Evolutionary conservation across 2,797 vertebrate genomes (phyloP).

Genomic region (Lagocephalus sceleratus): DNA sequence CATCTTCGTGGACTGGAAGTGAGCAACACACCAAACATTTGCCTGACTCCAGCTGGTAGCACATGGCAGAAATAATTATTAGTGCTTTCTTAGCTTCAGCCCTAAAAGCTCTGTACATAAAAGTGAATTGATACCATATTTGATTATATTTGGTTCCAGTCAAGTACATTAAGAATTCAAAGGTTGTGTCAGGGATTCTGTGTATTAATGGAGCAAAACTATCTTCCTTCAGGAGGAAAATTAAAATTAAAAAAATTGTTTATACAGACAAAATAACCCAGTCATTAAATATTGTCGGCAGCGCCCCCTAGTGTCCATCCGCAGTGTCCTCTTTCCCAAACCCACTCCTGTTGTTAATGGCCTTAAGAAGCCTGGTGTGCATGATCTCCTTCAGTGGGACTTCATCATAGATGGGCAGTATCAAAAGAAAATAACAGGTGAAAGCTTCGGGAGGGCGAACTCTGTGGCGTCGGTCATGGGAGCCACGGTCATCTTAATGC

Average conservation of each 20-base stretch:
- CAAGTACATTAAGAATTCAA: no score
- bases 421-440: constrained; percentile 68
- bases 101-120: background rate
- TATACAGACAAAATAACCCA: background rate
- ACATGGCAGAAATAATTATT: no score
- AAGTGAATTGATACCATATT: background rate
- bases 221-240: background rate
- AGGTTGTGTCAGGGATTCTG: no score
- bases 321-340: constrained; percentile 46
- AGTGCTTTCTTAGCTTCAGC: background rate
- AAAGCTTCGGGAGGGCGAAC: constrained; percentile 67
- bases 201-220: no score
- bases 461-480: constrained; percentile 54
- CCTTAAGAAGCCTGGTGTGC: constrained; percentile 65
- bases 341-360: constrained; percentile 72
- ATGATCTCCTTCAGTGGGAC: constrained; percentile 69
- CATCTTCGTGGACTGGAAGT: no score
- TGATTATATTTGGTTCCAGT: no score
- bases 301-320: background rate
- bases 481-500: constrained; percentile 66
- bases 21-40: no score
- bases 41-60: no score
- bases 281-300: background rate
- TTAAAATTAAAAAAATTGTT: no score
- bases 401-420: constrained; percentile 70